Conservation (phyloP, 2,113 vertebrate genomes). For the Rhinogobius similis region DNA sequence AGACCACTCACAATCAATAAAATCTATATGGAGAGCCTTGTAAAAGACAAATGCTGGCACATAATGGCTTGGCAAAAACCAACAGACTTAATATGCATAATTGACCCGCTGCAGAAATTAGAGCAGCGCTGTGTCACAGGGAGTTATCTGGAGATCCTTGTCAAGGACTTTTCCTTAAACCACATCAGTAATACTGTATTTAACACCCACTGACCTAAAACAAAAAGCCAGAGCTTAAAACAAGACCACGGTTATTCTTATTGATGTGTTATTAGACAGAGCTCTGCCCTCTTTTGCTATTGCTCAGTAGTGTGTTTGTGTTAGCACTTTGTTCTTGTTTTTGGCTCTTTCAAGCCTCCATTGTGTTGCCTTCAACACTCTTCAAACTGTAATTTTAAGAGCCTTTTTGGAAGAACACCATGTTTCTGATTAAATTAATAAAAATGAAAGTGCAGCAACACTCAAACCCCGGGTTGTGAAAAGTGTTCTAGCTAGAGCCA, state of each 20-base stretch:
- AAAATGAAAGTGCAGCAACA: neutral
- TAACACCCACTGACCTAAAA: neutral
- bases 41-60: conserved; percentile 59
- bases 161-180: neutral
- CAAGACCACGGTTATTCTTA: too few species aligned
- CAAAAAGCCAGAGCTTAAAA: neutral
- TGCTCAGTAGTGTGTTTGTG: neutral
- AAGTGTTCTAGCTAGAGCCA: neutral
- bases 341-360: neutral
- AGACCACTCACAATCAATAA: conserved; percentile 67
- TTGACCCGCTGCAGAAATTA: conserved; percentile 38
- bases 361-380: neutral
- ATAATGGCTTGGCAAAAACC: conserved; percentile 51
- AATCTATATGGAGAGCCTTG: conserved; percentile 61
- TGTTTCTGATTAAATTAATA: neutral
- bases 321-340: neutral
- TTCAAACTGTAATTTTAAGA: neutral
- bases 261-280: neutral
- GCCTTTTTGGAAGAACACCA: neutral
- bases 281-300: neutral
- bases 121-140: conserved; percentile 15
- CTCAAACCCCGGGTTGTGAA: neutral
- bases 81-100: conserved; percentile 40
- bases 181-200: neutral
- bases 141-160: conserved; percentile 14